phyloP scores from a whole-genome alignment of 2,113 vertebrate species.

The Syngnathoides biaculeatus region DNA sequence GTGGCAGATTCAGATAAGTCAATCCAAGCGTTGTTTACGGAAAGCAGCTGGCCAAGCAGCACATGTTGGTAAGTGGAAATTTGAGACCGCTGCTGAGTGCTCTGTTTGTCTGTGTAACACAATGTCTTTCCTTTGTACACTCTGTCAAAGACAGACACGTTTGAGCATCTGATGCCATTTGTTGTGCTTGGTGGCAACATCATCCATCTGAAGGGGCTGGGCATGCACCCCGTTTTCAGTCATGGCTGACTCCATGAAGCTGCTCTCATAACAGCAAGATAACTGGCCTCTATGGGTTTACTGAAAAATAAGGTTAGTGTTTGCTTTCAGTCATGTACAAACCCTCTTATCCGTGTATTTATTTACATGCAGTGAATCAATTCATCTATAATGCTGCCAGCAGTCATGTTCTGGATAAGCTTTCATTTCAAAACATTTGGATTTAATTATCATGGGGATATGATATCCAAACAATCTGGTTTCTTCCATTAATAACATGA shows the following conservation, averaged over 20 bases:
- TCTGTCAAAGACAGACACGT: conserved; percentile 8
- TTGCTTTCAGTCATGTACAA: conserved; percentile 49
- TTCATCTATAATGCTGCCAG: conserved; percentile 61
- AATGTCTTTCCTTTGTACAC: conserved; percentile 14
- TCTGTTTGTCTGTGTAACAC: conserved; percentile 21
- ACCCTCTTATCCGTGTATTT: conserved; percentile 63
- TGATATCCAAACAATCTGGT: conserved; percentile 72
- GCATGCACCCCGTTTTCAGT: conserved; percentile 16
- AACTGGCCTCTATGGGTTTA: conserved; percentile 48
- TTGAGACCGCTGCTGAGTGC: conserved; percentile 13
- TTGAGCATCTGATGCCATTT: neutral
- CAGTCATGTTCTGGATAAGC: conserved; percentile 67
- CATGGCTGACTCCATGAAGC: conserved; percentile 24
- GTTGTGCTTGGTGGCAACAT: conserved; percentile 14
- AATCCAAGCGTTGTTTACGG: conserved; percentile 59
- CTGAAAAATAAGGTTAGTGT: conserved; percentile 57
- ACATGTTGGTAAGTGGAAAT: conserved; percentile 43
- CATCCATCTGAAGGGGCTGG: conserved; percentile 15
- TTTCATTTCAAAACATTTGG: conserved; percentile 73
- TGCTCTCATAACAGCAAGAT: conserved; percentile 48
- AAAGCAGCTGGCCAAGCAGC: conserved; percentile 53
- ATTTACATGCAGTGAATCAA: conserved; percentile 67
- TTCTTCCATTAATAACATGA: conserved; percentile 72
- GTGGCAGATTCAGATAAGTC: conserved; percentile 61
- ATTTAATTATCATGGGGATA: conserved; percentile 72